Percentiles rank a stretch among this genome's conserved stretches.
These are phyloP conservation scores for Sebastes ruberrimus DNA, from an alignment of 2,797 vertebrate species.

Conservation along the genomic window DNA sequence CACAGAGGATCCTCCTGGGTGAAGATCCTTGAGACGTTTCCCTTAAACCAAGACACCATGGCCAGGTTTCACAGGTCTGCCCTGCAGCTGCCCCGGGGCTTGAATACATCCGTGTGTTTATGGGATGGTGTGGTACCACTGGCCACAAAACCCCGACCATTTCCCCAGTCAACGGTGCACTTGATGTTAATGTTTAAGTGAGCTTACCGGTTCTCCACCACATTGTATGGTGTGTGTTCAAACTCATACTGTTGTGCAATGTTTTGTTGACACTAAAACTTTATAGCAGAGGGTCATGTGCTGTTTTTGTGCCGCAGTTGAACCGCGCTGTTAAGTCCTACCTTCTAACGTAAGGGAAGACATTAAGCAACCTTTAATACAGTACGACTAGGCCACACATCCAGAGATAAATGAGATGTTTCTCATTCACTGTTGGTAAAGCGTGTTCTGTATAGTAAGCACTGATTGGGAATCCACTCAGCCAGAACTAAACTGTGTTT, in stretches of 20 bases:
- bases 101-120: conserved; percentile 83
- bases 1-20: conserved; percentile 71
- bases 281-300: background rate
- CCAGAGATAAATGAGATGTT: conserved; percentile 70
- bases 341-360: background rate
- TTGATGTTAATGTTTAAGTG: conserved; percentile 56
- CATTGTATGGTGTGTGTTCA: background rate
- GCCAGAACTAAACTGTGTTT: conserved; percentile 95
- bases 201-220: conserved; percentile 18
- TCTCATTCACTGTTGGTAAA: conserved; percentile 84
- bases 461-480: conserved; percentile 90
- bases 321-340: background rate
- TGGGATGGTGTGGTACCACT: conserved; percentile 54
- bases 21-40: conserved; percentile 72
- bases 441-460: conserved; percentile 79
- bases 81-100: conserved; percentile 81
- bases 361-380: conserved; percentile 43
- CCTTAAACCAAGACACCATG: conserved; percentile 76
- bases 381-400: conserved; percentile 64
- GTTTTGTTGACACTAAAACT: conserved; percentile 21
- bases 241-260: background rate
- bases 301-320: background rate
- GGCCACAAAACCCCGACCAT: conserved; percentile 50
- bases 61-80: conserved; percentile 81
- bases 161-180: conserved; percentile 36